These are phyloP conservation scores for Aleiodes alternator DNA, from an alignment of 2,888 invertebrate species.

Conservation along the genomic window DNA sequence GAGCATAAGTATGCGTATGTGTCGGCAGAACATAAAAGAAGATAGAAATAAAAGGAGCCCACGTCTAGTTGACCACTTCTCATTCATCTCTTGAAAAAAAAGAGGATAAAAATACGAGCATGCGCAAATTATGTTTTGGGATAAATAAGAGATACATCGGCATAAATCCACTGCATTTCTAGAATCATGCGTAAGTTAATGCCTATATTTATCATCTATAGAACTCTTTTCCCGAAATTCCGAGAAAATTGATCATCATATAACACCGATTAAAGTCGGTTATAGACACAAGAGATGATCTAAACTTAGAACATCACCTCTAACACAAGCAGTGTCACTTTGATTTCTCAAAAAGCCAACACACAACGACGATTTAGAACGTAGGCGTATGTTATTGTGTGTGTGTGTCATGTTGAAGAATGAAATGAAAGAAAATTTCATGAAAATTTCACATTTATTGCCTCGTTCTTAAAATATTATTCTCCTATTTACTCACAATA, in stretches of 20 bases:
- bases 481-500: background rate
- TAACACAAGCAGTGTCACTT: slow-evolving; percentile 1
- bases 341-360: slow-evolving; percentile 7
- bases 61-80: slow-evolving; percentile 11
- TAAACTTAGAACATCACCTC: slow-evolving; percentile 40
- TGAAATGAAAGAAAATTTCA: background rate
- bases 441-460: background rate
- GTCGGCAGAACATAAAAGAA: slow-evolving; percentile 24
- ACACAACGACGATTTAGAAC: background rate
- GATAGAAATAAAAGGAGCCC: background rate
- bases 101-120: background rate
- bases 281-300: slow-evolving; percentile 26
- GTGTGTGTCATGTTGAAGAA: background rate
- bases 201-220: background rate
- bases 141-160: background rate
- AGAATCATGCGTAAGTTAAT: background rate
- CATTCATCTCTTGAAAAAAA: slow-evolving; percentile 3
- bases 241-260: slow-evolving; percentile 12
- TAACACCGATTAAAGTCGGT: slow-evolving; percentile 29
- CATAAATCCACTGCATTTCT: background rate
- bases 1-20: slow-evolving; percentile 20
- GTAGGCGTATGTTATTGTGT: background rate
- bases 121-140: background rate
- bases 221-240: too few species aligned
- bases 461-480: background rate